Percentiles rank a stretch among this genome's conserved stretches.
phyloP scores from a whole-genome alignment of 2,797 vertebrate species.

The Falco concolor region DNA sequence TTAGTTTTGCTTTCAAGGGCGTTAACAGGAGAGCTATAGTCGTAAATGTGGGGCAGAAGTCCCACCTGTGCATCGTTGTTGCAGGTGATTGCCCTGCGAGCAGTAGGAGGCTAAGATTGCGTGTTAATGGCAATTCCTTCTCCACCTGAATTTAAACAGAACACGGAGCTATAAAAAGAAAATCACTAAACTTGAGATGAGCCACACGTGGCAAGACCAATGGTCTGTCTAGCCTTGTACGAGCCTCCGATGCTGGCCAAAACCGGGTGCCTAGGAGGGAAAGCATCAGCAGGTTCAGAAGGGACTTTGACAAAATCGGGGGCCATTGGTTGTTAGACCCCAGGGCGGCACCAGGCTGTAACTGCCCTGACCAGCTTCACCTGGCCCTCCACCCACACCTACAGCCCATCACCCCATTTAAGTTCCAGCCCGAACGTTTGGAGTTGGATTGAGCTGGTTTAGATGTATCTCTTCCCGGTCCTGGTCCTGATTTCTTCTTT shows the following conservation, averaged over 20 bases:
- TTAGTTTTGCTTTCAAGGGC: not conserved
- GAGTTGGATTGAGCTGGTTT: rapidly evolving
- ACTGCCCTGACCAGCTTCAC: not conserved
- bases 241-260: not conserved
- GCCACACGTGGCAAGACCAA: rapidly evolving
- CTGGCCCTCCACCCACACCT: not conserved
- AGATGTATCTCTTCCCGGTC: rapidly evolving
- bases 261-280: not conserved
- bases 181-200: not conserved
- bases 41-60: not conserved
- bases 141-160: no score
- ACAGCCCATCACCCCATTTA: not conserved
- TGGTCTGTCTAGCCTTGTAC: rapidly evolving
- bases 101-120: not conserved
- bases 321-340: not conserved
- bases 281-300: not conserved
- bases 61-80: not conserved
- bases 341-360: not conserved
- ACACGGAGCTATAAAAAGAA: not conserved
- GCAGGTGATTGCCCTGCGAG: not conserved
- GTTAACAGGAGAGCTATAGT: not conserved
- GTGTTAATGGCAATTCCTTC: not conserved
- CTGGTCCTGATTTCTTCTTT: not conserved
- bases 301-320: not conserved
- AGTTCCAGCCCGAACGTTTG: not conserved